These are phyloP conservation scores for Corella eumyota DNA, from an alignment of 23 tunicate species.

Conservation along the genomic window DNA sequence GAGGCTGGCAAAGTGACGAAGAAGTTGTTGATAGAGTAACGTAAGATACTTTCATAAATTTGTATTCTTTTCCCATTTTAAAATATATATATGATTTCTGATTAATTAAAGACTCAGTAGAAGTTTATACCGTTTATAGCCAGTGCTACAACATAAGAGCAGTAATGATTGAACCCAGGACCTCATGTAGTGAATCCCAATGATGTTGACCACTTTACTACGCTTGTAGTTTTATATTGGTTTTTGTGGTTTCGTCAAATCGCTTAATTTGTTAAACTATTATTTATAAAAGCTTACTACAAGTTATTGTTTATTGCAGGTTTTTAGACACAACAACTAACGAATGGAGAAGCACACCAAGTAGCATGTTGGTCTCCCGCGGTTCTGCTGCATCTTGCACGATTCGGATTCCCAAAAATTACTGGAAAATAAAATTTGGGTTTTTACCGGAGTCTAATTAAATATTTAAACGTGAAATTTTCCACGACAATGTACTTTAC, in stretches of 20 bases:
- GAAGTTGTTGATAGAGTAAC: slow-evolving; percentile 19
- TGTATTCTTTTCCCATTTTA: background rate
- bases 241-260: too few relatives aligned
- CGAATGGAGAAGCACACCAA: slow-evolving; percentile 8
- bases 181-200: too few relatives aligned
- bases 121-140: background rate
- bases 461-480: too few relatives aligned
- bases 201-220: too few relatives aligned
- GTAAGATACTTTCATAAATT: slow-evolving; percentile 9
- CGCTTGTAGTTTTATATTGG: too few relatives aligned
- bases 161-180: too few relatives aligned
- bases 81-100: background rate
- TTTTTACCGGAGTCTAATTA: too few relatives aligned
- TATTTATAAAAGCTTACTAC: slow-evolving; percentile 1
- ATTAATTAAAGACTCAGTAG: background rate
- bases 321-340: slow-evolving; percentile 26
- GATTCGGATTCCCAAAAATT: slow-evolving; percentile 40
- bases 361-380: slow-evolving; percentile 32
- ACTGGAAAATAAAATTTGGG: slow-evolving; percentile 50
- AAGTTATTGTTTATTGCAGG: slow-evolving; percentile 12
- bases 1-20: slow-evolving; percentile 78
- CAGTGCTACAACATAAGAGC: too few relatives aligned
- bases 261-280: background rate
- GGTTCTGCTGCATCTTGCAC: slow-evolving; percentile 71
- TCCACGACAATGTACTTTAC: too few relatives aligned